Conservation (phyloP, 2,888 invertebrate species). For the Dolichomitus sp. region DNA sequence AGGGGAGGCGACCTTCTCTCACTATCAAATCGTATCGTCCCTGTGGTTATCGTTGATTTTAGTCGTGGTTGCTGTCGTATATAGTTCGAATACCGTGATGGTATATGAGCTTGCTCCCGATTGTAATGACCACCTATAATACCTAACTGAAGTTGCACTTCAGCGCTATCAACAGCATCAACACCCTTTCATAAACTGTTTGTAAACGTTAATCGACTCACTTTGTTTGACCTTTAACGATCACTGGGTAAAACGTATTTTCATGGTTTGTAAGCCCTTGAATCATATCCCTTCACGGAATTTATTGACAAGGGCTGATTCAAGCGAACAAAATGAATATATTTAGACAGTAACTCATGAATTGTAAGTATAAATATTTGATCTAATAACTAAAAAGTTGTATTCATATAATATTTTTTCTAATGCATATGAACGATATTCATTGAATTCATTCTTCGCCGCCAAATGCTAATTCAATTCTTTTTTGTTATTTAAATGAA, state of each 20-base stretch:
- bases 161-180: slow-evolving; percentile 1
- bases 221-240: neutral
- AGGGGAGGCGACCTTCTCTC: slow-evolving; percentile 24
- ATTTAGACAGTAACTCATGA: neutral
- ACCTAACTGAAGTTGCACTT: slow-evolving; percentile 10
- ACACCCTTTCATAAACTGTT: slow-evolving; percentile 4
- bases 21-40: slow-evolving; percentile 24
- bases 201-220: slow-evolving; percentile 8
- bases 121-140: slow-evolving; percentile 29
- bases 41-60: slow-evolving; percentile 46
- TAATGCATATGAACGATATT: neutral
- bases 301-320: neutral
- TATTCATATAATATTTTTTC: neutral
- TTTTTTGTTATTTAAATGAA: slow-evolving; percentile 15
- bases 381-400: neutral
- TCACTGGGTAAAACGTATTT: neutral
- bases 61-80: slow-evolving; percentile 14
- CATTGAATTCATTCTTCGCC: neutral
- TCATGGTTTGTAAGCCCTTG: neutral
- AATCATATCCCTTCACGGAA: neutral
- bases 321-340: neutral
- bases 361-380: neutral
- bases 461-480: neutral
- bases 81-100: neutral
- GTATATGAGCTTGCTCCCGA: slow-evolving; percentile 26